Conservation (phyloP, 2,888 invertebrate genomes). For the Hemistola chrysoprasaria region DNA sequence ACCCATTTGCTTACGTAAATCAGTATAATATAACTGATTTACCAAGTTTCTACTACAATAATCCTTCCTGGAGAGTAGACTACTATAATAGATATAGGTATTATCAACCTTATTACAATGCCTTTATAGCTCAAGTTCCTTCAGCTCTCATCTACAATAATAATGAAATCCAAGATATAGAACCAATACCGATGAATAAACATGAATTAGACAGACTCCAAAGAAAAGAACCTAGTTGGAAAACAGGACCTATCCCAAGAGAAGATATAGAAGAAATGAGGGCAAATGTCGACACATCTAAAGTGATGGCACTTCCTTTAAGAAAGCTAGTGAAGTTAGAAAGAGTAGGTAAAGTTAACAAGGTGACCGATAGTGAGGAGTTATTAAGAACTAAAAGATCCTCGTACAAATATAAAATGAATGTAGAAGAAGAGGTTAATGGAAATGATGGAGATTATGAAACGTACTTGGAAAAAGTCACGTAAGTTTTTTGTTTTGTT, state of each 20-base stretch:
- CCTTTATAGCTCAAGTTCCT: conserved; percentile 26
- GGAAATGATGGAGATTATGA: conserved; percentile 36
- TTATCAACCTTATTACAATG: conserved; percentile 30
- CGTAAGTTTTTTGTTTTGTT: conserved; percentile 49
- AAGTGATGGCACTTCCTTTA: conserved; percentile 45
- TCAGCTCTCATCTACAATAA: conserved; percentile 31
- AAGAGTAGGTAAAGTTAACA: conserved; percentile 56
- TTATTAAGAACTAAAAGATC: conserved; percentile 43
- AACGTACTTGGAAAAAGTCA: conserved; percentile 53
- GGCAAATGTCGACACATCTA: conserved; percentile 54
- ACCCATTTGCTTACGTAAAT: conserved; percentile 52
- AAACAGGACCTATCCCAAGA: conserved; percentile 52
- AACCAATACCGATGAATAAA: conserved; percentile 15
- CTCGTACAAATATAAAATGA: conserved; percentile 1
- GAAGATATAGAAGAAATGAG: conserved; percentile 57
- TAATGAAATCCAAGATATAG: conserved; percentile 27
- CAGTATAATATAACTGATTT: conserved; percentile 35
- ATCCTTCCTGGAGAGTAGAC: conserved; percentile 40
- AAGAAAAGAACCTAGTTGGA: conserved; percentile 49
- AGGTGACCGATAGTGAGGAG: conserved; percentile 44
- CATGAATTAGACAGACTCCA: conserved; percentile 1
- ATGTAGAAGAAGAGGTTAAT: conserved; percentile 3
- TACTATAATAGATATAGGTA: conserved; percentile 34
- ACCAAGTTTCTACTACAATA: conserved; percentile 18
- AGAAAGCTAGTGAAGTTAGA: conserved; percentile 60